phyloP scores from a whole-genome alignment of 2,888 invertebrate species.

The Nephrocerus scutellatus region DNA sequence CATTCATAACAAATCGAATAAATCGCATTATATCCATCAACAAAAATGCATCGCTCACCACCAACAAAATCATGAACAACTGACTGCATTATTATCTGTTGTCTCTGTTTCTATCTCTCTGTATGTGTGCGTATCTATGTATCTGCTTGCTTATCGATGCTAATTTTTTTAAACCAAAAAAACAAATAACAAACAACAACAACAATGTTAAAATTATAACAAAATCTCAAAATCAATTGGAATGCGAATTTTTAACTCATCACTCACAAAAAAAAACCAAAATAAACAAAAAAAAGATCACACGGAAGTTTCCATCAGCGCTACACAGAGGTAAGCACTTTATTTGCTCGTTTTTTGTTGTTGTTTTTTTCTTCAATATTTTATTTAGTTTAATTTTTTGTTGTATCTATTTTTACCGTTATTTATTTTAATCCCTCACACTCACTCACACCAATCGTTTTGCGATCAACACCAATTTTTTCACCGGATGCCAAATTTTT shows the following conservation, averaged over 20 bases:
- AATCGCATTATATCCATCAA: too few species aligned
- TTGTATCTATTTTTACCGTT: slow-evolving; percentile 15
- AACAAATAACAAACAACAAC: slow-evolving; percentile 16
- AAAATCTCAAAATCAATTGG: slow-evolving; percentile 3
- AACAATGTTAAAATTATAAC: slow-evolving; percentile 15
- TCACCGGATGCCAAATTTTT: slow-evolving; percentile 2
- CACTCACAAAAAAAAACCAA: slow-evolving; percentile 18
- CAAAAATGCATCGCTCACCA: too few species aligned
- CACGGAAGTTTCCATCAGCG: slow-evolving; percentile 47
- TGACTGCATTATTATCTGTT: too few species aligned
- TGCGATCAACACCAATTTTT: too few species aligned
- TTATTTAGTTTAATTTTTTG: slow-evolving; percentile 13
- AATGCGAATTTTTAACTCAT: slow-evolving; percentile 7
- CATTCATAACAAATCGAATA: too few species aligned
- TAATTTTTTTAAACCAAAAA: too few species aligned
- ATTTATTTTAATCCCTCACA: slow-evolving; percentile 17
- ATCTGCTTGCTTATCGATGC: too few species aligned
- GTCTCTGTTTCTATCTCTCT: too few species aligned
- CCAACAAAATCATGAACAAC: too few species aligned
- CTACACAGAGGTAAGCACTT: slow-evolving; percentile 46
- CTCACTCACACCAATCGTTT: too few species aligned
- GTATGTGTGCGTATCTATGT: too few species aligned
- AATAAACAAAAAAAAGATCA: slow-evolving; percentile 38
- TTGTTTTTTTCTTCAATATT: slow-evolving; percentile 15
- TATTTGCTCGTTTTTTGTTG: slow-evolving; percentile 19